These are phyloP conservation scores for Tenthredo notha DNA, from an alignment of 2,888 invertebrate species.

Conservation along the genomic window DNA sequence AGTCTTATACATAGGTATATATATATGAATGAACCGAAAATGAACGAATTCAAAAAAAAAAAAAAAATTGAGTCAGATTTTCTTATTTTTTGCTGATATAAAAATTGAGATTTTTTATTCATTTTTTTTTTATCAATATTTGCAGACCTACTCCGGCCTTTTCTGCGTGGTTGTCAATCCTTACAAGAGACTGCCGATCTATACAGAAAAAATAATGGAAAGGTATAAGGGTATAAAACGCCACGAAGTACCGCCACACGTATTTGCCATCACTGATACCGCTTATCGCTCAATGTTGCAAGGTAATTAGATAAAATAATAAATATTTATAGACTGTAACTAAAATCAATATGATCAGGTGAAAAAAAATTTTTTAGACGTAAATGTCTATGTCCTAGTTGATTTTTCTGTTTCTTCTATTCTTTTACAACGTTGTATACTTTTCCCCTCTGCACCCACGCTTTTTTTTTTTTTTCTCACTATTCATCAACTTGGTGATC, in stretches of 20 bases:
- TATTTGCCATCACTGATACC: conserved; percentile 99
- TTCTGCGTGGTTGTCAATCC: conserved; percentile 99
- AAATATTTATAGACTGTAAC: not conserved
- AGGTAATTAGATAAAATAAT: conserved; percentile 82
- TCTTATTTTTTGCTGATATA: not conserved
- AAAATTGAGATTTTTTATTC: not conserved
- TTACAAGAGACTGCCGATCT: conserved; percentile 99
- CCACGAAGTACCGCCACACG: conserved; percentile 99
- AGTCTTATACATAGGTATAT: too few relatives aligned
- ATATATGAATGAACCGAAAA: too few relatives aligned
- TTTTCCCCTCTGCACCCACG: too few relatives aligned
- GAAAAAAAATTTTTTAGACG: not conserved
- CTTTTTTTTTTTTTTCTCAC: too few relatives aligned
- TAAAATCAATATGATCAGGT: not conserved
- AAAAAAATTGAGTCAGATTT: not conserved
- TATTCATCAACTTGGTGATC: too few relatives aligned
- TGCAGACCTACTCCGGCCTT: conserved; percentile 99
- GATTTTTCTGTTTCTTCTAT: not conserved
- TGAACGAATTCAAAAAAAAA: too few relatives aligned
- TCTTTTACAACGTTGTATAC: not conserved
- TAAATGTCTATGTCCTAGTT: not conserved
- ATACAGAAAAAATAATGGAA: conserved; percentile 99
- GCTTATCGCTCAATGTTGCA: conserved; percentile 99
- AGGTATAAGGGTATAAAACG: conserved; percentile 99
- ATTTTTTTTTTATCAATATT: conserved; percentile 61